Conservation (phyloP, 2,888 invertebrate genomes). For the Trichacis sp. region DNA sequence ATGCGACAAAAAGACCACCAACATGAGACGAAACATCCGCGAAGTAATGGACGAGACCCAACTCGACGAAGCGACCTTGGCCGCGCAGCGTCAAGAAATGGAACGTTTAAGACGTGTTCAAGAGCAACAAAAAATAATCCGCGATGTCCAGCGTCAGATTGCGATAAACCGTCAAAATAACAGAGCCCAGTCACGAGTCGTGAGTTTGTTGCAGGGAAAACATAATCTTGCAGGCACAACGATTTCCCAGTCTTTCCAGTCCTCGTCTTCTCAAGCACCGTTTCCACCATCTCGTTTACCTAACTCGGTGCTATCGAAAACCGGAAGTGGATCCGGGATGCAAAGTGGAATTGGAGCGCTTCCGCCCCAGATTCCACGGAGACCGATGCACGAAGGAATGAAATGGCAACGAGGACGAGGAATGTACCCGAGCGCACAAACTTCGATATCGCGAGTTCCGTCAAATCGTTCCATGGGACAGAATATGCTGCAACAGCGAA, state of each 20-base stretch:
- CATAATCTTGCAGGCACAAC: constrained; percentile 60
- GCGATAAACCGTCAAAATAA: constrained; percentile 78
- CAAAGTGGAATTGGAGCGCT: constrained; percentile 48
- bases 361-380: constrained; percentile 53
- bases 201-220: constrained; percentile 80
- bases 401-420: constrained; percentile 64
- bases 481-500: constrained; percentile 59
- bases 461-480: constrained; percentile 50
- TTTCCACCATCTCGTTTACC: constrained; percentile 51
- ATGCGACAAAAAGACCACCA: constrained; percentile 68
- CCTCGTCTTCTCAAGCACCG: constrained; percentile 43
- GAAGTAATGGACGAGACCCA: constrained; percentile 95
- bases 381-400: constrained; percentile 57
- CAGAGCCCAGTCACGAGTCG: constrained; percentile 78
- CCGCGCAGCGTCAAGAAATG: constrained; percentile 93
- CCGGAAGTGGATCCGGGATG: constrained; percentile 31
- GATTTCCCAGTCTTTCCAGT: constrained; percentile 56
- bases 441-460: constrained; percentile 61
- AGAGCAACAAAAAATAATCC: constrained; percentile 85
- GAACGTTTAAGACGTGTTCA: constrained; percentile 87
- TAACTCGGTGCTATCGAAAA: constrained; percentile 64
- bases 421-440: constrained; percentile 52
- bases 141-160: constrained; percentile 85
- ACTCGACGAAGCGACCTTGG: constrained; percentile 90
- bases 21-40: constrained; percentile 87